phyloP scores from a whole-genome alignment of 2,113 vertebrate genomes.

The Octodon degus region DNA sequence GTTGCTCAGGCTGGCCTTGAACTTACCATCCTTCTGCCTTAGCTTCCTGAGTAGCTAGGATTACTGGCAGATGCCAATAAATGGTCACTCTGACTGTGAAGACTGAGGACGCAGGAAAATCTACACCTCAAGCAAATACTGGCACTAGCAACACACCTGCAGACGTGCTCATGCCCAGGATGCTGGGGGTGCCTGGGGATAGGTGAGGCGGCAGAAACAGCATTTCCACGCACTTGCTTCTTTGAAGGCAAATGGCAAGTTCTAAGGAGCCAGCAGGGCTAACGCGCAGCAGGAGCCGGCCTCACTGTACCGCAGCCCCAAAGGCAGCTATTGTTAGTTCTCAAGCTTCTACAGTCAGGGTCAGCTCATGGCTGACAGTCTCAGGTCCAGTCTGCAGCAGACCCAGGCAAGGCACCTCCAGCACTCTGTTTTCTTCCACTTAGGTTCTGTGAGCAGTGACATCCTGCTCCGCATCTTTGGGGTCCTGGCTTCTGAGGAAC shows the following conservation, averaged over 20 bases:
- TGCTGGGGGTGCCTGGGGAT: background rate
- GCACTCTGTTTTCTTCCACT: background rate
- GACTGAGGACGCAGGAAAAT: background rate
- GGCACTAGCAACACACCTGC: too few relatives aligned
- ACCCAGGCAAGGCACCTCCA: background rate
- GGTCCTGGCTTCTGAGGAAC: background rate
- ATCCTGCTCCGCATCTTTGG: background rate
- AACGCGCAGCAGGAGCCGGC: background rate
- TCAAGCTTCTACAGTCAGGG: background rate
- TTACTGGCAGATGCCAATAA: background rate
- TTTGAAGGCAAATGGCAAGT: background rate
- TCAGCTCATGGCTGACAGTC: background rate
- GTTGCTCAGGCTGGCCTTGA: background rate
- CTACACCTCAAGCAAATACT: background rate
- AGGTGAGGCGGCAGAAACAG: background rate
- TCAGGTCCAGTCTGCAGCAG: background rate
- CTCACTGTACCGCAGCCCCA: fast-evolving
- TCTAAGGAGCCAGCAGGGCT: background rate
- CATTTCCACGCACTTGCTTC: background rate
- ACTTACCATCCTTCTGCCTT: background rate
- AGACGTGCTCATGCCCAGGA: fast-evolving
- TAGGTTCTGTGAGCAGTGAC: background rate
- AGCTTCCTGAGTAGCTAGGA: background rate
- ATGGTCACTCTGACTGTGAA: background rate
- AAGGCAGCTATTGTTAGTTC: background rate